Percentiles rank a stretch among this genome's conserved stretches.
phyloP scores from a whole-genome alignment of 2,797 vertebrate species.

The Cetoscarus ocellatus region DNA sequence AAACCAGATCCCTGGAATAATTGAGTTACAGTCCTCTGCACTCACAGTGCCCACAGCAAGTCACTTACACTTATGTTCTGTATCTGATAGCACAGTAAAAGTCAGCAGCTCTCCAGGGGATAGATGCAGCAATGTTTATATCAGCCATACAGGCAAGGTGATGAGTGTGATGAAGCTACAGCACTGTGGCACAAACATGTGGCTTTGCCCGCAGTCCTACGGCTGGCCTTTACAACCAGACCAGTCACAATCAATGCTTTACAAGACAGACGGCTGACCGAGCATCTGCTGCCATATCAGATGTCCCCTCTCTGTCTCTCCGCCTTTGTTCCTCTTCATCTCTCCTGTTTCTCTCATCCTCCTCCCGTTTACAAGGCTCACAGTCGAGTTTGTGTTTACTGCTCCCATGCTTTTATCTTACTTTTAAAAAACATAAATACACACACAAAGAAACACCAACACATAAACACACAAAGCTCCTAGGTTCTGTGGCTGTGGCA shows the following conservation, averaged over 20 bases:
- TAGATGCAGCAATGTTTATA: background rate
- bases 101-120: background rate
- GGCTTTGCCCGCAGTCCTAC: constrained; percentile 12
- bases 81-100: background rate
- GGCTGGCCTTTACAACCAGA: constrained; percentile 11
- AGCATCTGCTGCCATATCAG: constrained; percentile 46
- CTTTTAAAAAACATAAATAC: background rate
- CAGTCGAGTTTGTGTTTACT: background rate
- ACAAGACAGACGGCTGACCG: constrained; percentile 21
- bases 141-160: background rate
- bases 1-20: no score
- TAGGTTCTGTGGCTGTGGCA: background rate
- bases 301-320: constrained; percentile 11
- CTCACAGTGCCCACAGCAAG: background rate
- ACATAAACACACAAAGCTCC: background rate
- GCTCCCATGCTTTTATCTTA: background rate
- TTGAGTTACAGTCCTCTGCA: no score
- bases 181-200: constrained; percentile 4
- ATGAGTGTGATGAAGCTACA: background rate
- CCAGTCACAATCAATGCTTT: constrained; percentile 33
- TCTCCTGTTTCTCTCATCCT: constrained; percentile 9
- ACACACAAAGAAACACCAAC: background rate
- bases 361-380: constrained; percentile 5
- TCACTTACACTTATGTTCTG: background rate
- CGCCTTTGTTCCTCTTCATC: constrained; percentile 11